A percentile compares a stretch with the other conserved stretches of the same genome.
These are phyloP conservation scores for Gambusia affinis DNA, from an alignment of 2,113 vertebrate species.

Conservation along the genomic window DNA sequence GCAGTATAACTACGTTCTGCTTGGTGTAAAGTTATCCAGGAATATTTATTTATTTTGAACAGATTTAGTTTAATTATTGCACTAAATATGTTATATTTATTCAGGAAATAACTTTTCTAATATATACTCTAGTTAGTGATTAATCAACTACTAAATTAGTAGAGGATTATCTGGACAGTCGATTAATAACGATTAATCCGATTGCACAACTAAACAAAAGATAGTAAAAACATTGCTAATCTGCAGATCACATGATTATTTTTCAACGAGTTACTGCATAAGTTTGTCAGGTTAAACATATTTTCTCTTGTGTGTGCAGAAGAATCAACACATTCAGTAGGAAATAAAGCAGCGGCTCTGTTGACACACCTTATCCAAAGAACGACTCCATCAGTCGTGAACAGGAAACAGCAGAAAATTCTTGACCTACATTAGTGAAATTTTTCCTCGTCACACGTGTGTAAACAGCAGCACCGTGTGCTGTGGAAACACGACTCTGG, in stretches of 20 bases:
- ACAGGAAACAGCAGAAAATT: slow-evolving; percentile 55
- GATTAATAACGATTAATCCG: too few relatives aligned
- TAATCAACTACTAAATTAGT: too few relatives aligned
- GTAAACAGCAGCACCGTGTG: slow-evolving; percentile 46
- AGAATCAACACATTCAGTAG: slow-evolving; percentile 8
- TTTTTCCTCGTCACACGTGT: slow-evolving; percentile 32
- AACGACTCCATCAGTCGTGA: slow-evolving; percentile 44
- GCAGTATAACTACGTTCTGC: too few relatives aligned
- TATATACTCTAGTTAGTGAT: too few relatives aligned
- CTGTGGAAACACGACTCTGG: slow-evolving; percentile 28
- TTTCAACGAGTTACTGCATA: not conserved
- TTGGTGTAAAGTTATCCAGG: too few relatives aligned
- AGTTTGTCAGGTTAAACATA: not conserved
- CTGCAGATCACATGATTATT: not conserved
- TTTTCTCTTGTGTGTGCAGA: not conserved
- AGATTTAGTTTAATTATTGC: too few relatives aligned
- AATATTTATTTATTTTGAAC: too few relatives aligned
- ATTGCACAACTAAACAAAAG: not conserved
- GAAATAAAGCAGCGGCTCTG: not conserved
- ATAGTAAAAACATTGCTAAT: too few relatives aligned
- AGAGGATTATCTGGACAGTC: too few relatives aligned
- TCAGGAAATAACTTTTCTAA: too few relatives aligned
- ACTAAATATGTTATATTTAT: too few relatives aligned
- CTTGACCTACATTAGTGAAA: slow-evolving; percentile 56
- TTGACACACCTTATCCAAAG: slow-evolving; percentile 65